Conservation (phyloP, 2,113 vertebrate species). For the Sinosuthora webbiana region DNA sequence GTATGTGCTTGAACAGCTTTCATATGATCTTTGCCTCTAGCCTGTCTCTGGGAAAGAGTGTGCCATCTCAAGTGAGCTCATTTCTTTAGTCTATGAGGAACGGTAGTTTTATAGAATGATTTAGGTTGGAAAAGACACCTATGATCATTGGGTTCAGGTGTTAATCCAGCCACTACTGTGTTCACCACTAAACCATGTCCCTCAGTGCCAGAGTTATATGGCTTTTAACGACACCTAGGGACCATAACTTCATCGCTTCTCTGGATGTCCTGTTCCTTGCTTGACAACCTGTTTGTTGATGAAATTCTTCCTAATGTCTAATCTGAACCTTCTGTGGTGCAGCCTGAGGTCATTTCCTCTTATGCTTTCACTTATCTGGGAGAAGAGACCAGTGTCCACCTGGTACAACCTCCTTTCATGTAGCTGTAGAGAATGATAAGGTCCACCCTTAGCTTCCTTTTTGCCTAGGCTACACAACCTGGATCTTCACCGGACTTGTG, state of each 20-base stretch:
- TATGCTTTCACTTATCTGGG: neutral
- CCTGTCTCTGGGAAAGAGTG: neutral
- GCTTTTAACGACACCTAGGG: neutral
- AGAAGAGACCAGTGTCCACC: neutral
- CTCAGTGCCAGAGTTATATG: too few relatives aligned
- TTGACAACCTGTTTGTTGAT: neutral
- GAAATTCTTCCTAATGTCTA: neutral
- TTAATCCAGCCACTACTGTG: neutral
- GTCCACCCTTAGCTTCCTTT: neutral
- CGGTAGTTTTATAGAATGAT: neutral
- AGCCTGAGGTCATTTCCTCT: neutral
- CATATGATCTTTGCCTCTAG: neutral
- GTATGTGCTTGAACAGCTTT: neutral
- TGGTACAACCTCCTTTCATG: neutral
- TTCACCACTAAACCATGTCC: neutral
- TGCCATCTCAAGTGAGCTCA: neutral
- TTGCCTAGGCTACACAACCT: neutral
- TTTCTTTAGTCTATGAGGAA: neutral
- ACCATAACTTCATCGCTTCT: neutral
- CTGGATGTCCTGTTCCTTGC: neutral
- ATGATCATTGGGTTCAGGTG: neutral
- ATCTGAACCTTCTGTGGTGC: neutral
- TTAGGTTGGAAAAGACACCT: neutral
- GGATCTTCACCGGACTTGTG: accelerated
- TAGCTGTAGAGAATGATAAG: too few relatives aligned